Percentiles rank a stretch among this genome's conserved stretches.
Conservation (phyloP, 2,888 invertebrate species). For the Oligia fasciuncula region DNA sequence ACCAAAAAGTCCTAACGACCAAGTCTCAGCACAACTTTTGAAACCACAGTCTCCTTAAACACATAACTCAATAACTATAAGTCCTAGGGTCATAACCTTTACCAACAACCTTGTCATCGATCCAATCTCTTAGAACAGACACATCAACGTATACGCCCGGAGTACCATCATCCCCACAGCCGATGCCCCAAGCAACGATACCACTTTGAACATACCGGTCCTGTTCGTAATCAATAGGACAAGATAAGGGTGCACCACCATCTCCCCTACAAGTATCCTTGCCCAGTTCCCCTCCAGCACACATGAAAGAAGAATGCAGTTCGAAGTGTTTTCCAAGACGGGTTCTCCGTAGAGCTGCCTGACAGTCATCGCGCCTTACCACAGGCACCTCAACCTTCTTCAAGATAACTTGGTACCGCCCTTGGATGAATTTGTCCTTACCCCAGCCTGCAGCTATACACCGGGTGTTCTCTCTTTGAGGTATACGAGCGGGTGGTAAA, state of each 20-base stretch:
- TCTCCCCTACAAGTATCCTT: constrained; percentile 94
- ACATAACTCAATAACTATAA: constrained; percentile 61
- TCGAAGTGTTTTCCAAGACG: constrained; percentile 92
- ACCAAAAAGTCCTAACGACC: not conserved
- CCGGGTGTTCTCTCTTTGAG: constrained; percentile 76
- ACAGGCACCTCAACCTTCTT: constrained; percentile 93
- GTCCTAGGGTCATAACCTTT: constrained; percentile 83
- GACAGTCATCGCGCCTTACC: constrained; percentile 87
- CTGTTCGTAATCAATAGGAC: constrained; percentile 88
- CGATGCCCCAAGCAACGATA: constrained; percentile 95
- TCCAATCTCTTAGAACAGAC: constrained; percentile 91
- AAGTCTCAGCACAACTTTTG: not conserved
- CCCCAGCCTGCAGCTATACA: constrained; percentile 95
- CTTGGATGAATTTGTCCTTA: constrained; percentile 92
- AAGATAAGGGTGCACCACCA: constrained; percentile 94
- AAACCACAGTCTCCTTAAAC: not conserved
- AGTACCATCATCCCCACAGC: constrained; percentile 91
- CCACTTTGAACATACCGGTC: constrained; percentile 86
- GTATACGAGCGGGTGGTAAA: constrained; percentile 87
- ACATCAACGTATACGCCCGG: constrained; percentile 95
- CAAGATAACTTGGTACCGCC: constrained; percentile 91
- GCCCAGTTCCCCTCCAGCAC: constrained; percentile 93
- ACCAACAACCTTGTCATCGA: constrained; percentile 90
- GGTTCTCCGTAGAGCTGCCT: constrained; percentile 90
- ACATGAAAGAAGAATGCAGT: constrained; percentile 93